Evolutionary conservation across 1,140 invertebrate genomes (phyloP), one percentile per base, ranked within the genome.

Genomic region (Ceratosolen solmsi): DNA sequence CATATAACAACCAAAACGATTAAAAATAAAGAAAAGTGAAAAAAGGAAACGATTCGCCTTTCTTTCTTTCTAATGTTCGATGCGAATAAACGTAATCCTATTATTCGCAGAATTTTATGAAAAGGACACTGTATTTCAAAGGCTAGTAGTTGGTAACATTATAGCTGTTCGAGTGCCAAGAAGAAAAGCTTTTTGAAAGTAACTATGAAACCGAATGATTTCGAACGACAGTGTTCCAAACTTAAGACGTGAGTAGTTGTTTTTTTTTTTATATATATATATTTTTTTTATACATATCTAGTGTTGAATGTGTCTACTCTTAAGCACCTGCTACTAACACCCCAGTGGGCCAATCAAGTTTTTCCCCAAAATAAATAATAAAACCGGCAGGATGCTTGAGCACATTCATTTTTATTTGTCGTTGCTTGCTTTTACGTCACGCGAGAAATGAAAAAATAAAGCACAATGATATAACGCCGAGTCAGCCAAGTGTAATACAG

Each of bases 101-200:
- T 68, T 68, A 68, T 78, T 78, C 20, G 60, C 75, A 65, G 20
- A n/a, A 49, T 33, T 56, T 49, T 49, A 33, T n/a, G 30, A 54
- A 74, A 36, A 36, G 17, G 13, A 7, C 41, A 13, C 41, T 46
- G 13, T 13, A 13, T 7, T 63, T 36, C 56, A 60, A 63, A 41
- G 20, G 13, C 30, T 17, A 36, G 25, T 17, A 38, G 17, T 36
- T 13, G 60, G 15, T 25, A 20, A 25, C 9, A 27, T 9, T 36
- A 74, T 36, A 36, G 49, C 27, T 58, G 54, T 60, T 15, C 30
- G 54, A 38, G 25, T 49, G 56, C 58, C 38, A 41, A 36, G 1
- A 9, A 25, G 41, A 46, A 65, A 22, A 41, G 73, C 38, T 65
- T 33, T 46, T 33, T 27, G 25, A 22, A 27, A 25, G 1, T 33